phyloP scores from a whole-genome alignment of 2,113 vertebrate genomes.

The Tyto alba region DNA sequence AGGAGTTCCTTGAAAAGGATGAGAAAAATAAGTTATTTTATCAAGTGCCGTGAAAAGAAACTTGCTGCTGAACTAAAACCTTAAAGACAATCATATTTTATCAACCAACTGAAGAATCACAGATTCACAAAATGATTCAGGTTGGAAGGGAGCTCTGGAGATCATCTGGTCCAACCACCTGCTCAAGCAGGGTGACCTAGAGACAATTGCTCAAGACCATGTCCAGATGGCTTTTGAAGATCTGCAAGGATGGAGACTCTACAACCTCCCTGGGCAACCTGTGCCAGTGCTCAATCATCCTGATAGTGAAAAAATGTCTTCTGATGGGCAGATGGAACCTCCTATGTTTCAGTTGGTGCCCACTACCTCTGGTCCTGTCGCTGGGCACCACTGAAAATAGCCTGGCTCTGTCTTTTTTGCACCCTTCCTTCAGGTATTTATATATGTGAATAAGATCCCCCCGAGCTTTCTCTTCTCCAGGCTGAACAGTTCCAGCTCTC shows the following conservation, averaged over 20 bases:
- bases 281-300: neutral
- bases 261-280: neutral
- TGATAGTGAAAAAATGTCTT: neutral
- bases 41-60: neutral
- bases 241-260: neutral
- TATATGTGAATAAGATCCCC: neutral
- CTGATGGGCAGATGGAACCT: neutral
- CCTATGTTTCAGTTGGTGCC: neutral
- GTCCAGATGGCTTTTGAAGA: neutral
- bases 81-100: neutral
- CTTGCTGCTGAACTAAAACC: neutral
- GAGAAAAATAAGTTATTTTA: neutral
- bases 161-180: neutral
- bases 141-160: neutral
- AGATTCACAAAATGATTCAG: neutral
- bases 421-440: neutral
- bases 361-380: neutral
- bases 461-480: neutral
- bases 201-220: accelerated
- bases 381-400: neutral
- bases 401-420: neutral
- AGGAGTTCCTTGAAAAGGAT: neutral
- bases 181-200: neutral
- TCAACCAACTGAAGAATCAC: neutral
- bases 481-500: neutral